Base-by-base conservation (phyloP, 1,140 invertebrate genomes). In the Luehdorfia chinensis region DNA sequence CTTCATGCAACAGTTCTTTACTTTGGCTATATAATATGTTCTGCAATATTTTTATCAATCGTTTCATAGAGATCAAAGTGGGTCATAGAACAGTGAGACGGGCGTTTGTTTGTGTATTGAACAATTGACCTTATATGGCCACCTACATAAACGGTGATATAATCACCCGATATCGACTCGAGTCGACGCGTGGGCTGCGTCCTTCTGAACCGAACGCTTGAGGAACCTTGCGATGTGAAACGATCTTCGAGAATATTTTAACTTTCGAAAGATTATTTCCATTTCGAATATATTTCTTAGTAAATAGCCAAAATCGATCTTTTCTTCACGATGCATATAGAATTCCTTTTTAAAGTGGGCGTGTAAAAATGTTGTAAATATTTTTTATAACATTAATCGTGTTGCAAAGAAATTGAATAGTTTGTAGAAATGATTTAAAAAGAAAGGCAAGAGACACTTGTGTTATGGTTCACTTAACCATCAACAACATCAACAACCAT, bases 91-190 rank as follows among this genome's bases (percentile, higher is more conserved):
- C 66, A 61, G 62, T 53, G 56, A 55, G 59, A 52, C 41, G 31
- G 45, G 25, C 23, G 34, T 50, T 57, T 58, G 65, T 64, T 62
- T 64, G 55, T 65, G 55, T 69, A 70, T 67, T 54, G 50, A 64
- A 74, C 77, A 75, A 84, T 84, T 81, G 77, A 80, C 80, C 77
- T 84, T 83, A 81, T 81, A 84, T 71, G 78, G 79, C 75, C 75
- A 81, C 80, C 80, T 84, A 84, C 80, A 75, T 69, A 61, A 64
- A 56, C 66, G 75, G 74, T 81, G 77, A 81, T 81, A 84, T 81
- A 84, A 81, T 74, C 73, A 62, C 27, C 51, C 50, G 55, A 59
- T 63, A 63, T 66, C 67, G 66, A 66, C 49, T 75, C 67, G n/a
- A n/a, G n/a, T 66, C 66, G 68, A 31, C 31, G 69, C 67, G 80